Evolutionary conservation across 2,797 vertebrate genomes (phyloP), one percentile per base, ranked within the genome.

Genomic region (Artibeus jamaicensis): DNA sequence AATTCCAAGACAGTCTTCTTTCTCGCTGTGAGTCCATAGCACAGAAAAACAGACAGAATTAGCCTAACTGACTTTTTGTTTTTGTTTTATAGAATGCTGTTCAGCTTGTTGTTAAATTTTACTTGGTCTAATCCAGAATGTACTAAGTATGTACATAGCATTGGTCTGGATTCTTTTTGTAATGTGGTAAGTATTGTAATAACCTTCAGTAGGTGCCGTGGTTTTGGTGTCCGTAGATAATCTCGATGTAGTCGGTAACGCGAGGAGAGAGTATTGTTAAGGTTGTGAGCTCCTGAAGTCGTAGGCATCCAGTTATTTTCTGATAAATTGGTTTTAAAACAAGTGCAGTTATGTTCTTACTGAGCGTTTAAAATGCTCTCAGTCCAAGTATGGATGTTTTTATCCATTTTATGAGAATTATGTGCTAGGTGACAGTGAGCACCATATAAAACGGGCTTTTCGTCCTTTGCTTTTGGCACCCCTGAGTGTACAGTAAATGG

Each of bases 151-250:
- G 94, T 97, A 86, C 86, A 71, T 96, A 94, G 53, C 95, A 94
- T 96, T 96, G 96, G 81, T 97, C 87, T 97, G 96, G 92, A 94
- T 94, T 98, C 96, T 96, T 81, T 96, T 98, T 82, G 91, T 95
- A 93, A 89, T 59, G 91, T 97, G 97, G 93, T 96, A 85, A 85
- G 89, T 94, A 96, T 59, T 95, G 89, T 96, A 70, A 93, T 81
- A 86, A 37, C 87, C 32, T 46, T 87, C 84, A 96, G 94, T 84
- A 97, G 96, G 96, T 82, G 93, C 91, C 79, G 4, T 7, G 91
- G 44, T 92, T 44, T 93, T 37, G 29, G 26, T 85, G 22, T 89
- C 44, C 76, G 65, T 95, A 84, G 59, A 53, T 90, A 37, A 37
- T 68, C 18, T 9, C 84, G 39, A 37, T 78, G 39, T 89, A 62